Conservation (phyloP, 2,113 vertebrate genomes). For the Aptenodytes patagonicus region DNA sequence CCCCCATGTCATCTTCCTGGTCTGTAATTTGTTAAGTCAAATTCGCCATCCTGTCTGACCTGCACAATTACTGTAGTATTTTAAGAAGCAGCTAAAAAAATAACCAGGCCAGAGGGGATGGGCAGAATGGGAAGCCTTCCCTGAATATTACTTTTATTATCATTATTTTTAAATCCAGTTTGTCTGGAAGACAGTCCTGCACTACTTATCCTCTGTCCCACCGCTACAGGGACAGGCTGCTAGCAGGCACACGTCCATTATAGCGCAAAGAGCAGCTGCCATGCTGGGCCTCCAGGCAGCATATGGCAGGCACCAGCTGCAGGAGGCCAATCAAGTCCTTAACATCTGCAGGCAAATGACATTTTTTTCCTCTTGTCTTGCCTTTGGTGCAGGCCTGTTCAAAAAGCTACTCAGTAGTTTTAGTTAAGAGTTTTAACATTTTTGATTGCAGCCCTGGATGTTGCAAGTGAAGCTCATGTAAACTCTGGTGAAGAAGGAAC, state of each 20-base stretch:
- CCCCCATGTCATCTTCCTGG: neutral
- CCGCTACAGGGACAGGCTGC: neutral
- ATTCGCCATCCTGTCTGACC: slow-evolving; percentile 19
- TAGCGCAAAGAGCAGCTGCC: neutral
- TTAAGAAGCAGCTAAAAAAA: neutral
- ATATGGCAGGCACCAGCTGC: neutral
- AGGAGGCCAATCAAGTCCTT: neutral
- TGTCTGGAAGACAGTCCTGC: neutral
- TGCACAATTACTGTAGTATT: neutral
- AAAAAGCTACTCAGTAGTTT: neutral
- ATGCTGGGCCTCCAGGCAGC: neutral
- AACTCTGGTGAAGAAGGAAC: neutral
- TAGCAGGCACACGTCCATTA: neutral
- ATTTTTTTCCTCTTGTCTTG: neutral
- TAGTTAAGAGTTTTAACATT: neutral
- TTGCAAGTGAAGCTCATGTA: neutral
- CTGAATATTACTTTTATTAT: neutral
- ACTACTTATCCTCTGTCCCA: neutral
- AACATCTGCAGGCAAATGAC: neutral
- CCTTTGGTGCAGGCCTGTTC: neutral
- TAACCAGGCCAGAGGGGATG: neutral
- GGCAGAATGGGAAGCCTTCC: neutral
- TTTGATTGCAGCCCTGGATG: neutral
- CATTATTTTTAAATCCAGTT: neutral
- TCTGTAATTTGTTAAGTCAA: neutral